phyloP scores from a whole-genome alignment of 2,113 vertebrate species.

The Tyrannus savana region DNA sequence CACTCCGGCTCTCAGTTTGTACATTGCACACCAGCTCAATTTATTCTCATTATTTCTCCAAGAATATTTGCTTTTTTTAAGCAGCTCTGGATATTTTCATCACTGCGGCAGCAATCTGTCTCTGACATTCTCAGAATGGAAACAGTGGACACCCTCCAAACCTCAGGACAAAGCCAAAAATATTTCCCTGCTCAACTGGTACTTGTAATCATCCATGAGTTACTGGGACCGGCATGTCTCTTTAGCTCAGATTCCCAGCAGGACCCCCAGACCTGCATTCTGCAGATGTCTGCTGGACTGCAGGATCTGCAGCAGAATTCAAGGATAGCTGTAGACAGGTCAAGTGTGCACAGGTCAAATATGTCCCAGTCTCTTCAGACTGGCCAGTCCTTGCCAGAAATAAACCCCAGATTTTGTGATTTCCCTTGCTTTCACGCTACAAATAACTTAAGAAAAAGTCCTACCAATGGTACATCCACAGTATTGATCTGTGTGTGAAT shows the following conservation, averaged over 20 bases:
- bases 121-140: slow-evolving; percentile 40
- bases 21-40: background rate
- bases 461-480: background rate
- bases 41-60: slow-evolving; percentile 4
- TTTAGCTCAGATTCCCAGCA: background rate
- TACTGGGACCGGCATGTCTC: background rate
- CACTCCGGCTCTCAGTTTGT: background rate
- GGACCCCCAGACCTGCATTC: background rate
- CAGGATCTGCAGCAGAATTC: background rate
- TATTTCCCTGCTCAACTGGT: background rate
- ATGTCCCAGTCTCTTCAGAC: background rate
- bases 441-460: background rate
- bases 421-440: background rate
- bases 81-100: slow-evolving; percentile 38
- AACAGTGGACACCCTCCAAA: slow-evolving; percentile 31
- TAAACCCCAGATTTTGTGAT: background rate
- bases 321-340: background rate
- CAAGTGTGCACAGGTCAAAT: background rate
- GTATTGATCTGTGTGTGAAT: background rate
- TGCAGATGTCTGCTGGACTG: background rate
- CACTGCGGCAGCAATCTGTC: background rate
- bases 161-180: slow-evolving; percentile 31
- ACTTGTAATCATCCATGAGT: background rate
- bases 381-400: background rate
- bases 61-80: slow-evolving; percentile 46